Evolutionary conservation across 2,888 invertebrate genomes (phyloP).

Genomic region (Aquatica leii): DNA sequence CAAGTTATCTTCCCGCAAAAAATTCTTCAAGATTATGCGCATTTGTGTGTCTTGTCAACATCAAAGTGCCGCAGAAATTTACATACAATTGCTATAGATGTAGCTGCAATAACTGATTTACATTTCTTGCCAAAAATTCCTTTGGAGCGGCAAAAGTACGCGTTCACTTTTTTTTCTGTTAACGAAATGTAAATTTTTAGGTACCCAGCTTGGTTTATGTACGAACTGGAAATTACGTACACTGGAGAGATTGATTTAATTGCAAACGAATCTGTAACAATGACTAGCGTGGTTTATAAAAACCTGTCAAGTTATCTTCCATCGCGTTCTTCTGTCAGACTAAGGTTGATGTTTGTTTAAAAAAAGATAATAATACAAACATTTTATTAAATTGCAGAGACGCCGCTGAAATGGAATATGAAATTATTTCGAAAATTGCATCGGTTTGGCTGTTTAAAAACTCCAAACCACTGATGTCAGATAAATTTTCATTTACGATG

Average conservation of each 20-base stretch:
- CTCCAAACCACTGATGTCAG: conserved; percentile 49
- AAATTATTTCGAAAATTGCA: conserved; percentile 68
- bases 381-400: conserved; percentile 65
- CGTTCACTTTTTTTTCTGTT: background rate
- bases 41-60: conserved; percentile 16
- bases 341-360: conserved; percentile 61
- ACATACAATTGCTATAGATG: conserved; percentile 41
- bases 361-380: no score
- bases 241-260: background rate
- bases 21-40: conserved; percentile 34
- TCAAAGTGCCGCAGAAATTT: conserved; percentile 36
- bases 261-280: conserved; percentile 38
- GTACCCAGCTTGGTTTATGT: conserved; percentile 44
- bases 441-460: conserved; percentile 55
- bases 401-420: conserved; percentile 73
- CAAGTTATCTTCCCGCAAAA: conserved; percentile 46
- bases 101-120: conserved; percentile 14
- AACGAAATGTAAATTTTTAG: conserved; percentile 16
- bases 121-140: conserved; percentile 17
- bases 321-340: conserved; percentile 67
- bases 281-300: conserved; percentile 67
- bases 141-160: conserved; percentile 15
- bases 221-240: conserved; percentile 41
- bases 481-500: conserved; percentile 61
- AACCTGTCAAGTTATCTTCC: conserved; percentile 71